phyloP scores from a whole-genome alignment of 2,888 invertebrate genomes.

The Agrilus biguttatus region DNA sequence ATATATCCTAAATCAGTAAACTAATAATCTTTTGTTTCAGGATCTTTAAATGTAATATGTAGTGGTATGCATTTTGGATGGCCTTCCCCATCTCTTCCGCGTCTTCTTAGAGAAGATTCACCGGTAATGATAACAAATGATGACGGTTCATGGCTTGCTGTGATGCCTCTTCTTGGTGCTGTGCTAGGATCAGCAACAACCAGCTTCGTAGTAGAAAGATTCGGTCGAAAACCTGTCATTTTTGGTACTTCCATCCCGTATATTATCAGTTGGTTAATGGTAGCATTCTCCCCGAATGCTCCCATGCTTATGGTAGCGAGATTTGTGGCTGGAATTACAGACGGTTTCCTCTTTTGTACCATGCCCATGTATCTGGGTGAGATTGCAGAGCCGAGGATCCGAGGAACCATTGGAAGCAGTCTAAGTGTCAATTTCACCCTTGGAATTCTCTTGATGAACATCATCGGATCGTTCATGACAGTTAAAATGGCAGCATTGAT shows the following conservation, averaged over 20 bases:
- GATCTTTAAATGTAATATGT: slow-evolving; percentile 23
- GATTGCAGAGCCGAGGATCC: slow-evolving; percentile 38
- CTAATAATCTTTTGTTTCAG: slow-evolving; percentile 15
- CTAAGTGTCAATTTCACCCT: slow-evolving; percentile 39
- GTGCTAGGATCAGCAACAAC: slow-evolving; percentile 46
- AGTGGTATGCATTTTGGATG: slow-evolving; percentile 36
- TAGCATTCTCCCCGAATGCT: slow-evolving; percentile 42
- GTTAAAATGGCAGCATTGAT: slow-evolving; percentile 37
- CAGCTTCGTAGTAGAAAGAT: slow-evolving; percentile 46
- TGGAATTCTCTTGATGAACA: slow-evolving; percentile 46
- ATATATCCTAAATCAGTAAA: too few species aligned
- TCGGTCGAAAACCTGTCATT: slow-evolving; percentile 52
- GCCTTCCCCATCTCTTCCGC: slow-evolving; percentile 45
- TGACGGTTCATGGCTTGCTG: slow-evolving; percentile 48
- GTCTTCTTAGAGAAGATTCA: slow-evolving; percentile 32
- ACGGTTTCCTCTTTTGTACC: slow-evolving; percentile 26
- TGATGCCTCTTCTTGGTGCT: slow-evolving; percentile 50
- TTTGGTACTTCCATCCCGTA: slow-evolving; percentile 47
- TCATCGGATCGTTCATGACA: slow-evolving; percentile 41
- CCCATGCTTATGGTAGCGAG: slow-evolving; percentile 37
- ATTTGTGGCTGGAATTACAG: slow-evolving; percentile 44
- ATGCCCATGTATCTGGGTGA: slow-evolving; percentile 47
- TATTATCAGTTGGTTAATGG: slow-evolving; percentile 47
- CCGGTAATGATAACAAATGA: slow-evolving; percentile 33
- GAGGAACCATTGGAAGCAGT: slow-evolving; percentile 46